These are phyloP conservation scores for Leucozona laternaria DNA, from an alignment of 2,888 invertebrate species.

Conservation along the genomic window DNA sequence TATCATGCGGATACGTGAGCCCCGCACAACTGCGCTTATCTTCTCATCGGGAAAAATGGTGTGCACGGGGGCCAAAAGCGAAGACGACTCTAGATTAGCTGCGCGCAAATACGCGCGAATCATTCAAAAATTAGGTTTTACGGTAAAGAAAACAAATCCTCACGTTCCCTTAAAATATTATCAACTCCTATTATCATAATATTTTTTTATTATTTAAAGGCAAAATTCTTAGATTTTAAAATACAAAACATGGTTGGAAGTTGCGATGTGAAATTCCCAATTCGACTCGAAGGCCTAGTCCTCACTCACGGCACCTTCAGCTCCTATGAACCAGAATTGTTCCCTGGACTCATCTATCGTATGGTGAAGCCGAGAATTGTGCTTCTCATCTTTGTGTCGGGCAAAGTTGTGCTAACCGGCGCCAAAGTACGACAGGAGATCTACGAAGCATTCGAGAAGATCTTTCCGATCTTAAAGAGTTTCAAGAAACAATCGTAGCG, in stretches of 20 bases:
- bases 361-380: conserved; percentile 99
- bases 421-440: conserved; percentile 96
- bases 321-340: conserved; percentile 98
- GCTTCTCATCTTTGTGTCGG: conserved; percentile 98
- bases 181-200: background rate
- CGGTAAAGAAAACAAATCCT: conserved; percentile 84
- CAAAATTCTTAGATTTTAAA: conserved; percentile 92
- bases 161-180: background rate
- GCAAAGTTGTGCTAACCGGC: conserved; percentile 99
- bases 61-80: conserved; percentile 93
- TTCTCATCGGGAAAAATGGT: conserved; percentile 94
- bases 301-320: conserved; percentile 91
- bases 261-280: conserved; percentile 91
- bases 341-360: conserved; percentile 98
- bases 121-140: conserved; percentile 92
- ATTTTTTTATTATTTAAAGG: conserved; percentile 85
- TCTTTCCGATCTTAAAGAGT: conserved; percentile 97
- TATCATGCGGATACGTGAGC: conserved; percentile 97
- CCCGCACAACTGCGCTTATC: conserved; percentile 91
- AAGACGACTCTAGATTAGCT: conserved; percentile 90
- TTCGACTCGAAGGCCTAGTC: conserved; percentile 89
- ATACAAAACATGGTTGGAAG: conserved; percentile 93
- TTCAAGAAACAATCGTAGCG: conserved; percentile 92
- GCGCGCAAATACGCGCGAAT: conserved; percentile 93
- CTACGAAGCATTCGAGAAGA: conserved; percentile 97